Conservation (phyloP, 2,888 invertebrate species). For the Ormia ochracea region DNA sequence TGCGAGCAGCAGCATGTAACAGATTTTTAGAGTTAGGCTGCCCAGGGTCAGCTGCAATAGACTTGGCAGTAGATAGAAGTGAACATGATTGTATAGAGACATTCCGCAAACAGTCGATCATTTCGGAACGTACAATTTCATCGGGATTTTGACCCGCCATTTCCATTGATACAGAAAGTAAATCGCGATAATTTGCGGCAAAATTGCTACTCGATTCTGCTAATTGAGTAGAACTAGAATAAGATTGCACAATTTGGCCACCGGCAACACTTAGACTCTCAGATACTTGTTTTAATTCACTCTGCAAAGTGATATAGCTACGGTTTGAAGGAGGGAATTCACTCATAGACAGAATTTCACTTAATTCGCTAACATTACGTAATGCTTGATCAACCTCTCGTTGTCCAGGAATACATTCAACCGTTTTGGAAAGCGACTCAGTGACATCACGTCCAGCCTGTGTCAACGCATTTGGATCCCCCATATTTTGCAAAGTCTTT, state of each 20-base stretch:
- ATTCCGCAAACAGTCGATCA: slow-evolving; percentile 90
- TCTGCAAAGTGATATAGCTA: slow-evolving; percentile 88
- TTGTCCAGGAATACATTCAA: slow-evolving; percentile 94
- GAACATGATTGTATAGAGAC: slow-evolving; percentile 92
- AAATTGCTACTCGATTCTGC: slow-evolving; percentile 87
- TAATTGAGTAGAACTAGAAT: slow-evolving; percentile 83
- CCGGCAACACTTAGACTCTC: slow-evolving; percentile 90
- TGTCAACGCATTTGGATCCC: slow-evolving; percentile 78
- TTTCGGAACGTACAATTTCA: slow-evolving; percentile 84
- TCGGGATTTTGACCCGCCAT: slow-evolving; percentile 91
- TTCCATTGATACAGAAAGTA: slow-evolving; percentile 88
- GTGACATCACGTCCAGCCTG: slow-evolving; percentile 86
- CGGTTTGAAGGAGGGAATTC: slow-evolving; percentile 86
- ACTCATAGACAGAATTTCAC: slow-evolving; percentile 84
- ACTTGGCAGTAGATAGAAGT: slow-evolving; percentile 90
- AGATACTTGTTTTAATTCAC: slow-evolving; percentile 90
- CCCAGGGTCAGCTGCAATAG: slow-evolving; percentile 91
- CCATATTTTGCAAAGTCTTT: slow-evolving; percentile 76
- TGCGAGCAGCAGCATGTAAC: slow-evolving; percentile 89
- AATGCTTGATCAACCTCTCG: slow-evolving; percentile 94
- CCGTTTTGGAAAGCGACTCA: slow-evolving; percentile 80
- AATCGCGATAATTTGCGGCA: slow-evolving; percentile 85
- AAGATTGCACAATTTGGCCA: slow-evolving; percentile 87
- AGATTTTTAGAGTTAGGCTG: slow-evolving; percentile 95
- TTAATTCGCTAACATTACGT: slow-evolving; percentile 86